Evolutionary conservation across 2,888 invertebrate genomes (phyloP).

Genomic region (Drosophila anomelani): DNA sequence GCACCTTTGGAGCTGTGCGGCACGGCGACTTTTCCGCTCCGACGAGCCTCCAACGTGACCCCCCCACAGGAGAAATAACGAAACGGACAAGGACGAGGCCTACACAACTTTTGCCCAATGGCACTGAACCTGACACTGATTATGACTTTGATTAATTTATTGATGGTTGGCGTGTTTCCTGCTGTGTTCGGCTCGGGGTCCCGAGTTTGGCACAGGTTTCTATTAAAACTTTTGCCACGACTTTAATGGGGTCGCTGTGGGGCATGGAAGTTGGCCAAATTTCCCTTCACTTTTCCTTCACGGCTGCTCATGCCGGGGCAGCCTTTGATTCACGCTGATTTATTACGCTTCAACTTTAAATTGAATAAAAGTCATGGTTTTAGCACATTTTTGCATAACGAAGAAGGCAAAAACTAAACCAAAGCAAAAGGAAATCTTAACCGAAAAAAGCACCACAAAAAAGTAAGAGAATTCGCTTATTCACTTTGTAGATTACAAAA

Average conservation of each 20-base stretch:
- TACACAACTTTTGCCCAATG: constrained; percentile 61
- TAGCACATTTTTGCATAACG: constrained; percentile 50
- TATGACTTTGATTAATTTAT: constrained; percentile 83
- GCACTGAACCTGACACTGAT: constrained; percentile 80
- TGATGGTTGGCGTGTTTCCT: constrained; percentile 82
- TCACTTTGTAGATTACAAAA: constrained; percentile 74
- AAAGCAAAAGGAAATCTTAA: constrained; percentile 44
- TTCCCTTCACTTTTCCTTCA: constrained; percentile 54
- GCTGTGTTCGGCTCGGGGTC: constrained; percentile 49
- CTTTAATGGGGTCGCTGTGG: constrained; percentile 28
- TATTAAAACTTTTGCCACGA: constrained; percentile 62
- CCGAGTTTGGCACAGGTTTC: constrained; percentile 22
- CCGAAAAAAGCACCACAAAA: constrained; percentile 33
- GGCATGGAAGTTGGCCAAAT: constrained; percentile 8
- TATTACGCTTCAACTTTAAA: constrained; percentile 76
- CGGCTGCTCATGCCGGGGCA: constrained; percentile 39
- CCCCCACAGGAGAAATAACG: constrained; percentile 11
- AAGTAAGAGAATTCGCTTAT: constrained; percentile 67
- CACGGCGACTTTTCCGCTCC: constrained; percentile 57
- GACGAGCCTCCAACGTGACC: constrained; percentile 41
- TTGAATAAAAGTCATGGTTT: constrained; percentile 75
- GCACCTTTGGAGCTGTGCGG: constrained; percentile 64
- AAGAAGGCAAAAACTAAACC: constrained; percentile 23
- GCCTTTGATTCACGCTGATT: constrained; percentile 79
- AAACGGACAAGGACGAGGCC: constrained; percentile 28